Conservation (phyloP, 1,140 invertebrate species). For the Ostrea denselamellosa region DNA sequence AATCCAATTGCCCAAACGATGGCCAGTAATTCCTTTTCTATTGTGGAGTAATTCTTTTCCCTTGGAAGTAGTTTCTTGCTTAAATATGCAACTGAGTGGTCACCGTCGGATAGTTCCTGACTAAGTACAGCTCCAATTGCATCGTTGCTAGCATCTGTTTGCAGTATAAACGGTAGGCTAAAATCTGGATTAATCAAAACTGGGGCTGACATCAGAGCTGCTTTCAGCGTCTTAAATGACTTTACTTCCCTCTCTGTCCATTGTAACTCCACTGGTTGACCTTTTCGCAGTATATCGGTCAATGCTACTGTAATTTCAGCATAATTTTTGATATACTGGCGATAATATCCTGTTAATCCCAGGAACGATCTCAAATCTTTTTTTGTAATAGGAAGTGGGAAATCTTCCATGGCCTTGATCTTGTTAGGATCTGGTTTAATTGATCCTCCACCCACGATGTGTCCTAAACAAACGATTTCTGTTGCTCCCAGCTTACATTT, state of each 20-base stretch:
- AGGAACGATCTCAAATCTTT: conserved; percentile 39
- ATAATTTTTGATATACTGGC: conserved; percentile 8
- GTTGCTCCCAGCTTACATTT: no score
- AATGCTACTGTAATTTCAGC: conserved; percentile 27
- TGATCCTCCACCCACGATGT: no score
- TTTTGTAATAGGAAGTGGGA: conserved; percentile 35
- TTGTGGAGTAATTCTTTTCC: conserved; percentile 48
- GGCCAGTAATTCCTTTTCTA: conserved; percentile 51
- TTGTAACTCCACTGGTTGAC: conserved; percentile 24
- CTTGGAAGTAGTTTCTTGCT: conserved; percentile 44
- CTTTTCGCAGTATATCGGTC: conserved; percentile 17
- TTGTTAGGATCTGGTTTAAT: conserved; percentile 33
- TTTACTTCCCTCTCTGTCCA: not conserved
- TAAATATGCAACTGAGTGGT: conserved; percentile 42
- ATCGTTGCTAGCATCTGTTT: conserved; percentile 46
- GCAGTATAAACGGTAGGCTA: conserved; percentile 26
- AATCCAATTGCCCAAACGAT: conserved; percentile 48
- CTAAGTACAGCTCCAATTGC: no score
- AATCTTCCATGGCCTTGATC: conserved; percentile 35
- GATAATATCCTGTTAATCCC: conserved; percentile 43
- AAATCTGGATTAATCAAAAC: conserved; percentile 44
- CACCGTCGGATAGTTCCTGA: conserved; percentile 36
- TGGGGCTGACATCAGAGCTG: conserved; percentile 40
- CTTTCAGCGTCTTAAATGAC: conserved; percentile 36
- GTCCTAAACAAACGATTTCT: no score